These are phyloP conservation scores for Lampris megalopsis DNA, from an alignment of 2,113 vertebrate genomes.

Conservation along the genomic window DNA sequence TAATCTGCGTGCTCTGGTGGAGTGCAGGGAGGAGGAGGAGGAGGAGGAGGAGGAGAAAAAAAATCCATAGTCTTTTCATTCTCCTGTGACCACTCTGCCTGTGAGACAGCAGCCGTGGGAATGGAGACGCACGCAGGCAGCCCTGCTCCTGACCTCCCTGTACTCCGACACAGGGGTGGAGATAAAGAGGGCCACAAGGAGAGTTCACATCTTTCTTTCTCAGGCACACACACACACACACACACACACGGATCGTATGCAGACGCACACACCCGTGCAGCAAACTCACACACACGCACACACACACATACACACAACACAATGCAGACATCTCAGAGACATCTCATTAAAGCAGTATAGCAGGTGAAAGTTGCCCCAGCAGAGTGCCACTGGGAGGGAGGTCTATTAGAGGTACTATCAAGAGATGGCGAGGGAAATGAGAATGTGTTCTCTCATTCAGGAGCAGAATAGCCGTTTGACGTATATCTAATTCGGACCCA, in stretches of 20 bases:
- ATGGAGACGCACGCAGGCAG: slow-evolving; percentile 75
- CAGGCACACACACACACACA: slow-evolving; percentile 48
- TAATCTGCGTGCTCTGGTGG: slow-evolving; percentile 71
- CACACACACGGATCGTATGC: neutral
- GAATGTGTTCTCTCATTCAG: slow-evolving; percentile 56
- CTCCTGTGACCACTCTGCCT: slow-evolving; percentile 77
- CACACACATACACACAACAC: slow-evolving; percentile 44
- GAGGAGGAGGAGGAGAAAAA: slow-evolving; percentile 56
- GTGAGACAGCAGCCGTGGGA: slow-evolving; percentile 80
- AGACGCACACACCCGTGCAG: neutral
- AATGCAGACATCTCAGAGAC: slow-evolving; percentile 35
- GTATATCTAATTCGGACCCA: slow-evolving; percentile 60
- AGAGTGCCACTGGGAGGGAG: slow-evolving; percentile 74
- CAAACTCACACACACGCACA: slow-evolving; percentile 24
- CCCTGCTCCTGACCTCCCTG: slow-evolving; percentile 77
- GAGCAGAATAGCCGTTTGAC: neutral
- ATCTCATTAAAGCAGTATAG: slow-evolving; percentile 79
- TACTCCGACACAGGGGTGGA: slow-evolving; percentile 73
- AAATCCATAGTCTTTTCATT: slow-evolving; percentile 83
- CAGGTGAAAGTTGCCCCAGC: slow-evolving; percentile 78
- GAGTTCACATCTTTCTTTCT: slow-evolving; percentile 75
- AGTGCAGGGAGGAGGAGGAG: slow-evolving; percentile 58
- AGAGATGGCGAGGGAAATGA: slow-evolving; percentile 72
- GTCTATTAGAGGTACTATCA: slow-evolving; percentile 79
- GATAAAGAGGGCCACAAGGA: slow-evolving; percentile 78